A percentile compares a stretch with the other conserved stretches of the same genome.
phyloP scores from a whole-genome alignment of 2,888 invertebrate species.

The Entomobrya proxima region DNA sequence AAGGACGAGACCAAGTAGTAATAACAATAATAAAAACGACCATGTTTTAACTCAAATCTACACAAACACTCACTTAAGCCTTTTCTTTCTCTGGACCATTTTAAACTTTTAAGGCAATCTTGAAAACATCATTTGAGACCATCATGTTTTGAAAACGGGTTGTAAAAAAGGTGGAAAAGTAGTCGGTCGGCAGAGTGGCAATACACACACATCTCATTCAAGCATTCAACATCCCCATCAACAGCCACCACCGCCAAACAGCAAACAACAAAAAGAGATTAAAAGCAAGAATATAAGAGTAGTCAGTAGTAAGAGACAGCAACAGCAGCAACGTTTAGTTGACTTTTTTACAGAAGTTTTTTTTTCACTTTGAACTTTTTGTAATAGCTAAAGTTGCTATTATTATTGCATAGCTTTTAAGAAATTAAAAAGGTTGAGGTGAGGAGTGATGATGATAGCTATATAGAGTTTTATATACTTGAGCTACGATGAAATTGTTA shows the following conservation, averaged over 20 bases:
- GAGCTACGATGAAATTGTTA: slow-evolving; percentile 2
- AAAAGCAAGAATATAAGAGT: no score
- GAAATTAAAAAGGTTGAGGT: slow-evolving; percentile 53
- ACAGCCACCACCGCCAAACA: not conserved
- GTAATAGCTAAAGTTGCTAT: slow-evolving; percentile 6
- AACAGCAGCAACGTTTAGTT: not conserved
- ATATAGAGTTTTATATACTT: not conserved
- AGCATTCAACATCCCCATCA: not conserved
- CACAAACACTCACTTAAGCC: slow-evolving; percentile 12
- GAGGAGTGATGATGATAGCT: slow-evolving; percentile 36
- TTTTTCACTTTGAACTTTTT: slow-evolving; percentile 12
- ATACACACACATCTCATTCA: not conserved
- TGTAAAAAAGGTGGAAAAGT: slow-evolving; percentile 27
- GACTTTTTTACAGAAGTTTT: not conserved
- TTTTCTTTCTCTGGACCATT: slow-evolving; percentile 19
- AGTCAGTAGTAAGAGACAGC: not conserved
- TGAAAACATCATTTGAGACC: slow-evolving; percentile 12
- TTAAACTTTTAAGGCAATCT: slow-evolving; percentile 53
- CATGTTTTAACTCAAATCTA: slow-evolving; percentile 36
- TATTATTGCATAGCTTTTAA: slow-evolving; percentile 43
- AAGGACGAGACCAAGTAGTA: slow-evolving; percentile 11
- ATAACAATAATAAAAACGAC: slow-evolving; percentile 50
- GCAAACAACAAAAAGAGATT: slow-evolving; percentile 22
- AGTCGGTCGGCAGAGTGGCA: no score
- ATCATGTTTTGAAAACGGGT: slow-evolving; percentile 24